Evolutionary conservation across 1,140 invertebrate genomes (phyloP).

Genomic region (Carposina sasakii): DNA sequence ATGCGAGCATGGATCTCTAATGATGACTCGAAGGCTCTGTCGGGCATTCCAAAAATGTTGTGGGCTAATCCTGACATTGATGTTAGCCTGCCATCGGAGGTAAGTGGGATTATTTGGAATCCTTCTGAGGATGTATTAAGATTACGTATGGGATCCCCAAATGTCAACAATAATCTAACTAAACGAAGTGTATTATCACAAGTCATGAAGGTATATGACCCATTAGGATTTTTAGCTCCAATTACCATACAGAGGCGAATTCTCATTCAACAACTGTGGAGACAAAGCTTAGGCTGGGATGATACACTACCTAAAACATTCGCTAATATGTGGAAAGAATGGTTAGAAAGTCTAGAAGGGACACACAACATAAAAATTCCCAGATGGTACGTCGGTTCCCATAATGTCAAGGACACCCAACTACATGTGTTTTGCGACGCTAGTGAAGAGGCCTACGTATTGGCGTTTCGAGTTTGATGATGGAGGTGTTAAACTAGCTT

Average conservation of each 20-base stretch:
- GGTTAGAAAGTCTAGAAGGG: not conserved
- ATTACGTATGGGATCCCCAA: not conserved
- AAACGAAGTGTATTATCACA: slow-evolving; percentile 36
- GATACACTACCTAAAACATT: not conserved
- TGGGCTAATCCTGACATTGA: not conserved
- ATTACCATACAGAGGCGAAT: not conserved
- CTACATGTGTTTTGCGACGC: not conserved
- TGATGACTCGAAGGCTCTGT: no score
- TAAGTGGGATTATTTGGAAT: not conserved
- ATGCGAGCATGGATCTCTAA: slow-evolving; percentile 12
- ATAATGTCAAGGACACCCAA: no score
- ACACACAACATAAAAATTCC: not conserved
- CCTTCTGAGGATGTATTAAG: not conserved
- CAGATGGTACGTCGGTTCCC: no score
- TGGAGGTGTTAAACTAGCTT: not conserved
- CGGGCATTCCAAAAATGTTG: not conserved
- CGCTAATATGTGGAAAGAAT: not conserved
- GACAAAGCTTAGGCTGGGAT: not conserved
- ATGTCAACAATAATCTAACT: slow-evolving; percentile 17
- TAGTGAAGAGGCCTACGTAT: not conserved
- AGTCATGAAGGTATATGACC: slow-evolving; percentile 18
- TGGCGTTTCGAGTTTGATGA: not conserved
- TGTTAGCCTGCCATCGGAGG: not conserved
- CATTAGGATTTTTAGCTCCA: not conserved
- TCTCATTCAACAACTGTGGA: not conserved